Evolutionary conservation across 2,113 vertebrate species (phyloP).

Genomic region (Lampris incognitus): DNA sequence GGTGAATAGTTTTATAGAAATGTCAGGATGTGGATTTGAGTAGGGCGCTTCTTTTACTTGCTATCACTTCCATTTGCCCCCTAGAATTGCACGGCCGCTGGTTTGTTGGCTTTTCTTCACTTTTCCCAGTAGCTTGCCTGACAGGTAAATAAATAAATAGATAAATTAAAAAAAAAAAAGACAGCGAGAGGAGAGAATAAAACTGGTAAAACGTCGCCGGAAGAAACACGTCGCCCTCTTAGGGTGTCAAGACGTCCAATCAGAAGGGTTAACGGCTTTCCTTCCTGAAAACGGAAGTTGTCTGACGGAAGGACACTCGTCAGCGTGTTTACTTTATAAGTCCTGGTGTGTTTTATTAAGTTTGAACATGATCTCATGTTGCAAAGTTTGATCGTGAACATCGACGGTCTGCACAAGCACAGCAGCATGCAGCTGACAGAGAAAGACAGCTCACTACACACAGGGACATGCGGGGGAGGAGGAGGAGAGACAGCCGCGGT

Average conservation of each 20-base stretch:
- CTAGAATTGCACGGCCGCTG: constrained; percentile 3
- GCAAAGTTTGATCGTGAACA: constrained; percentile 76
- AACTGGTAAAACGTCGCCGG: too few relatives aligned
- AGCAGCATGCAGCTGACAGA: constrained; percentile 92
- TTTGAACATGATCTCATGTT: constrained; percentile 70
- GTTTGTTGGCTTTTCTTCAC: constrained; percentile 3
- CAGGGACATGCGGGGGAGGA: constrained; percentile 89
- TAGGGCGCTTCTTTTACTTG: not conserved
- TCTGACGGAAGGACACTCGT: constrained; percentile 56
- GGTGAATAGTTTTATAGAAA: constrained; percentile 38
- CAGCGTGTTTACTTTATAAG: constrained; percentile 54
- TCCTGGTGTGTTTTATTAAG: constrained; percentile 70
- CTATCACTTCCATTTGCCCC: not conserved
- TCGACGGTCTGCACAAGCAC: constrained; percentile 78
- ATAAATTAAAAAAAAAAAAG: not conserved
- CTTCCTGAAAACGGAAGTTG: constrained; percentile 20
- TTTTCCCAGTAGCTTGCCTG: not conserved
- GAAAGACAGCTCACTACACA: constrained; percentile 81
- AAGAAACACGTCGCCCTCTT: too few relatives aligned
- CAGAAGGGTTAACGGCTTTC: too few relatives aligned
- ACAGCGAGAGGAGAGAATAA: not conserved
- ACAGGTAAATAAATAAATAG: constrained; percentile 3
- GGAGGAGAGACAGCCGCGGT: too few relatives aligned
- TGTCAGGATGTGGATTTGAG: constrained; percentile 10
- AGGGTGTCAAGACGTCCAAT: too few relatives aligned